phyloP scores from a whole-genome alignment of 2,113 vertebrate species.

The Python bivittatus region DNA sequence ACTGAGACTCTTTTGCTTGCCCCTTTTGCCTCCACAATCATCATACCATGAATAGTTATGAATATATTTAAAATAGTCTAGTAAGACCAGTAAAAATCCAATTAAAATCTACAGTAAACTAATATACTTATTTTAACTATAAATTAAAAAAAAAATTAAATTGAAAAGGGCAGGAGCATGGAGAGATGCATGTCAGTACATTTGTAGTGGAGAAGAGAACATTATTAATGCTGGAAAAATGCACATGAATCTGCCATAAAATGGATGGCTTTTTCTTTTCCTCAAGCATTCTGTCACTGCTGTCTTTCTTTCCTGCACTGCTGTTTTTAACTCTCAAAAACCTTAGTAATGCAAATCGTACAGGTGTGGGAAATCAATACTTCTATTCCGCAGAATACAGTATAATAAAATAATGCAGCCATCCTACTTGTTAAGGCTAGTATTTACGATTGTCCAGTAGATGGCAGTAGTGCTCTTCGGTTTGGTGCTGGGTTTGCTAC shows the following conservation, averaged over 20 bases:
- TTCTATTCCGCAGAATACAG: background rate
- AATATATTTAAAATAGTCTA: too few relatives aligned
- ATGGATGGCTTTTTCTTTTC: background rate
- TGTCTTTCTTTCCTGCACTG: background rate
- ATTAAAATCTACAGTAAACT: too few relatives aligned
- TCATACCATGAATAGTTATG: too few relatives aligned
- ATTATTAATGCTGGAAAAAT: background rate
- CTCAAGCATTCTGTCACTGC: too few relatives aligned
- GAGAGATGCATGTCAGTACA: too few relatives aligned
- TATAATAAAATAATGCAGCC: background rate
- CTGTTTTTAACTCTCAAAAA: rapidly evolving
- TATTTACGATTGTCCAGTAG: conserved; percentile 11
- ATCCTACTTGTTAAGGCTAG: background rate
- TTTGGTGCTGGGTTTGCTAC: too few relatives aligned
- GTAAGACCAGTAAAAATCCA: too few relatives aligned
- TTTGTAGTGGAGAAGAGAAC: background rate
- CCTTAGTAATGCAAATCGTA: background rate
- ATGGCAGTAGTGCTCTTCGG: conserved; percentile 50
- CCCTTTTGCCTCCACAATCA: too few relatives aligned
- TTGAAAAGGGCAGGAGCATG: too few relatives aligned
- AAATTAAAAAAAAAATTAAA: too few relatives aligned
- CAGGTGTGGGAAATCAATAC: background rate
- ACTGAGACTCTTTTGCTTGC: too few relatives aligned
- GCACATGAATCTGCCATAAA: background rate
- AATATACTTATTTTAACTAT: too few relatives aligned